Base-by-base conservation (phyloP, 2,113 vertebrate genomes). In the Leucopternis melanops region DNA sequence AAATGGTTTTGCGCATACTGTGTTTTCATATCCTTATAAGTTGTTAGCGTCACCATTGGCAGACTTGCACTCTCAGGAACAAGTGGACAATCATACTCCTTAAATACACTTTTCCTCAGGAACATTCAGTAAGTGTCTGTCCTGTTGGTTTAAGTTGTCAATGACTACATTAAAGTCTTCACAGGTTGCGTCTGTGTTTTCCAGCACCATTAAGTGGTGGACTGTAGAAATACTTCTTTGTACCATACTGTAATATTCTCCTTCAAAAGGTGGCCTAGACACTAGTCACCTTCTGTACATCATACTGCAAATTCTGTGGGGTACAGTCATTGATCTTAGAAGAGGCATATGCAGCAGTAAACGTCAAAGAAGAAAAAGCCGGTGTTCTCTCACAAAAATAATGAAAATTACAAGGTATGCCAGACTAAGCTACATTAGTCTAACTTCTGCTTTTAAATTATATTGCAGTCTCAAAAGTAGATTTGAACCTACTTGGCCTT, bases 51-150 rank as follows among this genome's bases (percentile, higher is more conserved):
- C n/a, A 18, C n/a, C 23, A 8, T 6, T 77, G 81, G 19, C 16
- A 63, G 67, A 65, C n/a, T 79, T 58, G 27, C 9, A 58, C 29
- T n/a, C 58, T 61, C 42, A 55, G n/a, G 25, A 77, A 10, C 20
- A 80, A 49, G 36, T 2, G 2, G 42, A 32, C 0, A 0, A 9
- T 31, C n/a, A 10, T 31, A 59, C 8, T 69, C 59, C 55, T 81
- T 50, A 87, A 75, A 62, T 26, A 32, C 1, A 2, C 42, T 75
- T 80, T 55, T 80, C 10, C 16, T 77, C 47, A 75, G 47, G 18
- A 58, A 9, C 36, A 18, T 47, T 49, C 31, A 59, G 13, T 25
- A 27, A 9, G 45, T 32, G 9, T 44, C 5, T 47, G 85, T 88
- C 44, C 44, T 85, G 8, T 58, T 88, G 49, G 12, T 61, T 85